phyloP scores from a whole-genome alignment of 2,888 invertebrate genomes.

The Spodoptera littoralis region DNA sequence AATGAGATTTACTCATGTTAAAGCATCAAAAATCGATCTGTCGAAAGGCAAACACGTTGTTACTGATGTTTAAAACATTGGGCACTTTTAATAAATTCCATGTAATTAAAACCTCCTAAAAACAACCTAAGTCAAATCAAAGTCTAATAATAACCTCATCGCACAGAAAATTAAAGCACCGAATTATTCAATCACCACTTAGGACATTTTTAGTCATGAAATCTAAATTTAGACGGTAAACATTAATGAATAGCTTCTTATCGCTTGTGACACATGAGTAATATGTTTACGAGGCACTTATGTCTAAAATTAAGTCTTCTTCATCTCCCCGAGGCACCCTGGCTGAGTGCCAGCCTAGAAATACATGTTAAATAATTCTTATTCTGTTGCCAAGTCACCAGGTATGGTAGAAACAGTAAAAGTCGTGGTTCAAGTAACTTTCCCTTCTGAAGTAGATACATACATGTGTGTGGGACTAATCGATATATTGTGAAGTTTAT shows the following conservation, averaged over 20 bases:
- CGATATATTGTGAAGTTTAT: no score
- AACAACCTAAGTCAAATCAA: background rate
- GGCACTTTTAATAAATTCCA: no score
- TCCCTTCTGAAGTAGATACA: no score
- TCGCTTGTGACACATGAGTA: constrained; percentile 31
- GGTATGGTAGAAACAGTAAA: no score
- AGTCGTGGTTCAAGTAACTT: no score
- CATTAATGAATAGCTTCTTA: constrained; percentile 34
- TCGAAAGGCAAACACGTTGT: no score
- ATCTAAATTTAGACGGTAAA: constrained; percentile 2
- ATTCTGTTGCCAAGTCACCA: constrained; percentile 26
- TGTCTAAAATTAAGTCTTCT: constrained; percentile 43
- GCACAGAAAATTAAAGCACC: no score
- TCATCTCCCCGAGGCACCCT: constrained; percentile 26
- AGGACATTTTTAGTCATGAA: background rate
- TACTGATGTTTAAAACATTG: no score
- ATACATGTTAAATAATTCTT: constrained; percentile 34
- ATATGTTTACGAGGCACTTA: constrained; percentile 43
- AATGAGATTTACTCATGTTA: no score
- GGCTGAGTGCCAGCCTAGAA: constrained; percentile 42
- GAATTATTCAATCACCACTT: background rate
- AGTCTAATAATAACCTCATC: no score
- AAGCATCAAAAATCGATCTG: no score
- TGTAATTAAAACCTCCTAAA: background rate
- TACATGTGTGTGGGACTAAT: no score